These are phyloP conservation scores for Ptychobarbus kaznakovi DNA, from an alignment of 2,797 vertebrate species.

Conservation along the genomic window DNA sequence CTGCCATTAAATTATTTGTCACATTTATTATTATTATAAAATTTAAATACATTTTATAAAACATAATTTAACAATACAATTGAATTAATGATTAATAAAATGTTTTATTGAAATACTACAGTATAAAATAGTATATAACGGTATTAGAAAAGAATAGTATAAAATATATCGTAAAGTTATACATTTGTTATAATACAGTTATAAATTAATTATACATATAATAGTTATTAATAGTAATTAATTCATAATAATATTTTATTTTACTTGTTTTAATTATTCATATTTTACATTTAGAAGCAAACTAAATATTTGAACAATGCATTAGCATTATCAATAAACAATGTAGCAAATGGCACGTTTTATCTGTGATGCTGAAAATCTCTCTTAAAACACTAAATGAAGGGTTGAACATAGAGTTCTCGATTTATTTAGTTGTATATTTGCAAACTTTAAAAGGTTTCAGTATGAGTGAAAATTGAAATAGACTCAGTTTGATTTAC, in stretches of 20 bases:
- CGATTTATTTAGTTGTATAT: not conserved
- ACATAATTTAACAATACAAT: not conserved
- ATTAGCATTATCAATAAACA: not conserved
- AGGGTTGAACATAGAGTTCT: conserved; percentile 5
- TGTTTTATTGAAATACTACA: not conserved
- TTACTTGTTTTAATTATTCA: too few relatives aligned
- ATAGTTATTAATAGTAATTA: too few relatives aligned
- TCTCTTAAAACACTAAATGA: not conserved
- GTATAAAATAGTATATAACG: not conserved
- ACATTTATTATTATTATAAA: not conserved
- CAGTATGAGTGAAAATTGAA: not conserved
- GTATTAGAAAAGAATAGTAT: not conserved
- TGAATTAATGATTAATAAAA: not conserved
- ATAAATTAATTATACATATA: not conserved
- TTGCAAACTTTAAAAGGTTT: conserved; percentile 16
- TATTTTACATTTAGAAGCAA: not conserved
- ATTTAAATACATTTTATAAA: not conserved
- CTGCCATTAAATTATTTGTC: not conserved
- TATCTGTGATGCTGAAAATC: not conserved
- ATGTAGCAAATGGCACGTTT: too few relatives aligned
- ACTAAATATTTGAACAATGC: not conserved
- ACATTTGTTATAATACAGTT: too few relatives aligned
- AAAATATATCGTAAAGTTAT: too few relatives aligned
- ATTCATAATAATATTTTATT: too few relatives aligned
- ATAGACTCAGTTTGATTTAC: conserved; percentile 8